Evolutionary conservation across 2,888 invertebrate species (phyloP).

Genomic region (Sclerodermus sp.): DNA sequence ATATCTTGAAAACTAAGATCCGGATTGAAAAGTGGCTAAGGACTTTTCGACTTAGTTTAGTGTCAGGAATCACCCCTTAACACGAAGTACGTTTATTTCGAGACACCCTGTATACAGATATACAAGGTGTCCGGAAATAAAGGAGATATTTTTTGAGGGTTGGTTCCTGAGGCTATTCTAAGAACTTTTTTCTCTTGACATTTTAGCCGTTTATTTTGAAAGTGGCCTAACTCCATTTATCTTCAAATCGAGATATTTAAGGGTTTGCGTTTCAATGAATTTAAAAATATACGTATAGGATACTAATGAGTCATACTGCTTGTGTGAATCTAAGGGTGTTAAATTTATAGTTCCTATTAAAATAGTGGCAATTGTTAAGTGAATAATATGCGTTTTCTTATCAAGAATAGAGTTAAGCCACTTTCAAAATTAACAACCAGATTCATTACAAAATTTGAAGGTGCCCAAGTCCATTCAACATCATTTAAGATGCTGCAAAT

Average conservation of each 20-base stretch:
- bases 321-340: slow-evolving; percentile 8
- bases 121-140: too few species aligned
- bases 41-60: too few species aligned
- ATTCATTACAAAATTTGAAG: slow-evolving; percentile 28
- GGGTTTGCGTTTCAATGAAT: slow-evolving; percentile 21
- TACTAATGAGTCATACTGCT: slow-evolving; percentile 18
- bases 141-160: too few species aligned
- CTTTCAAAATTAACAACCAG: slow-evolving; percentile 25
- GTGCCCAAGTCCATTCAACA: slow-evolving; percentile 18
- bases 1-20: too few species aligned
- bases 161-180: too few species aligned
- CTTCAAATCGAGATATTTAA: slow-evolving; percentile 20
- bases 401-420: slow-evolving; percentile 17
- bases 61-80: too few species aligned
- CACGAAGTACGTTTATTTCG: too few species aligned
- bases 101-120: too few species aligned
- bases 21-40: too few species aligned
- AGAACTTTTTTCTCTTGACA: too few species aligned
- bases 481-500: neutral
- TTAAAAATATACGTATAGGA: slow-evolving; percentile 23
- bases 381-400: slow-evolving; percentile 16
- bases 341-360: neutral
- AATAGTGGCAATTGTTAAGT: slow-evolving; percentile 21
- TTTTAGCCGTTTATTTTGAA: too few species aligned
- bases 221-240: too few species aligned